Evolutionary conservation across 2,888 invertebrate genomes (phyloP).

Genomic region (Minunthozetes semirufus): DNA sequence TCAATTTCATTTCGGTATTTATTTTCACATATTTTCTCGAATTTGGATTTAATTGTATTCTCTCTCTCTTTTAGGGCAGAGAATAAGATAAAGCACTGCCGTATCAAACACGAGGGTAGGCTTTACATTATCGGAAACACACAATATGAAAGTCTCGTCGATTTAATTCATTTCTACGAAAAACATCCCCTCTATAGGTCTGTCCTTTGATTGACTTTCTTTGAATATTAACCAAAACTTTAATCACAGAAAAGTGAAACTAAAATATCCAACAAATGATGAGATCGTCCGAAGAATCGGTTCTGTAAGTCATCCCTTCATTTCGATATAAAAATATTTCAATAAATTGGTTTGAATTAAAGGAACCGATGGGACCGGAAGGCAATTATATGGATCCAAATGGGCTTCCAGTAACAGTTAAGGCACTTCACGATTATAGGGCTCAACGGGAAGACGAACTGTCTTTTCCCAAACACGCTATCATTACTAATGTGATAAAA

Average conservation of each 20-base stretch:
- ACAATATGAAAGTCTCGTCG: slow-evolving; percentile 91
- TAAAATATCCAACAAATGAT: slow-evolving; percentile 64
- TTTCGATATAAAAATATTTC: neutral
- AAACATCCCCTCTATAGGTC: slow-evolving; percentile 75
- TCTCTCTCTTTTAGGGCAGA: slow-evolving; percentile 64
- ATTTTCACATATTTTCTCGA: neutral
- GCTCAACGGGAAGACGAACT: slow-evolving; percentile 82
- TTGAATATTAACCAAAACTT: neutral
- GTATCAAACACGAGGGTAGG: slow-evolving; percentile 84
- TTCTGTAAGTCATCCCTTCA: slow-evolving; percentile 8
- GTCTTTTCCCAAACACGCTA: slow-evolving; percentile 87
- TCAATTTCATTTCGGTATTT: slow-evolving; percentile 73
- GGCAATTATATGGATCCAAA: slow-evolving; percentile 54
- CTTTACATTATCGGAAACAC: slow-evolving; percentile 82
- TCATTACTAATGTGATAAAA: slow-evolving; percentile 84
- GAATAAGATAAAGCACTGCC: slow-evolving; percentile 91
- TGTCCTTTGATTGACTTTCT: neutral
- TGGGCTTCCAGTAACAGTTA: slow-evolving; percentile 68
- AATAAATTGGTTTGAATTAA: slow-evolving; percentile 31
- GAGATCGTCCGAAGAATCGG: slow-evolving; percentile 34
- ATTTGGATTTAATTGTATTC: neutral
- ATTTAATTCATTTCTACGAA: slow-evolving; percentile 84
- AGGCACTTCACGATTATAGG: slow-evolving; percentile 81
- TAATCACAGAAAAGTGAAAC: slow-evolving; percentile 69
- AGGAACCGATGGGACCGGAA: slow-evolving; percentile 45